Conservation (phyloP, 2,797 vertebrate species). For the Cephalopachus bancanus region DNA sequence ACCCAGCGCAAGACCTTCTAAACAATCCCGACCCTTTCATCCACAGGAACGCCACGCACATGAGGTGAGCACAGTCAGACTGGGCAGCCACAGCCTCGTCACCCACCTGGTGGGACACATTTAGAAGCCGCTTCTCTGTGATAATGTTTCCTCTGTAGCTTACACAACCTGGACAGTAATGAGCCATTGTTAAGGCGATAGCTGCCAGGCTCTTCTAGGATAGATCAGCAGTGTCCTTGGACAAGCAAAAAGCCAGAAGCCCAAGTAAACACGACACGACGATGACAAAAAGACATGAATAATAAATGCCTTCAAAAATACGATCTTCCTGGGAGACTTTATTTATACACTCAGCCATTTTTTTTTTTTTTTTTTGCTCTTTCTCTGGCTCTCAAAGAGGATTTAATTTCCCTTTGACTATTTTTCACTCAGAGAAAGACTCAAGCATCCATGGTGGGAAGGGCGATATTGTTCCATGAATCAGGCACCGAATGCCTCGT, state of each 20-base stretch:
- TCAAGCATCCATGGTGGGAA: slow-evolving; percentile 12
- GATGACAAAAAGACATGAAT: slow-evolving; percentile 75
- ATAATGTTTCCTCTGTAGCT: slow-evolving; percentile 68
- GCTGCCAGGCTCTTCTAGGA: slow-evolving; percentile 64
- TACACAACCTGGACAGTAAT: slow-evolving; percentile 77
- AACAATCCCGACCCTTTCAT: neutral
- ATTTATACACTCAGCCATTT: slow-evolving; percentile 64
- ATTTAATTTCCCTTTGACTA: slow-evolving; percentile 64
- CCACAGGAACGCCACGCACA: slow-evolving; percentile 53
- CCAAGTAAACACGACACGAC: slow-evolving; percentile 73
- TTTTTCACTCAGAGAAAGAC: slow-evolving; percentile 73
- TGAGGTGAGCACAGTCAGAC: slow-evolving; percentile 1
- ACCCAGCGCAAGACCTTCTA: neutral
- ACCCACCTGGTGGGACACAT: slow-evolving; percentile 46
- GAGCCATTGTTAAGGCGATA: slow-evolving; percentile 67
- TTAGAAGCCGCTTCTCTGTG: slow-evolving; percentile 71
- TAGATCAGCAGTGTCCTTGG: slow-evolving; percentile 57
- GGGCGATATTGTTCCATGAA: slow-evolving; percentile 40
- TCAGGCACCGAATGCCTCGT: slow-evolving; percentile 9
- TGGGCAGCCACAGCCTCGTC: slow-evolving; percentile 72
- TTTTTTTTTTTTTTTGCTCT: neutral
- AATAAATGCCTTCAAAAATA: slow-evolving; percentile 79
- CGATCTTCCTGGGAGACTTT: slow-evolving; percentile 66
- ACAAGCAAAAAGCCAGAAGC: slow-evolving; percentile 76
- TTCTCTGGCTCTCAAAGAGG: slow-evolving; percentile 60